Conservation (phyloP, 2,113 vertebrate species). For the Mungos mungo region DNA sequence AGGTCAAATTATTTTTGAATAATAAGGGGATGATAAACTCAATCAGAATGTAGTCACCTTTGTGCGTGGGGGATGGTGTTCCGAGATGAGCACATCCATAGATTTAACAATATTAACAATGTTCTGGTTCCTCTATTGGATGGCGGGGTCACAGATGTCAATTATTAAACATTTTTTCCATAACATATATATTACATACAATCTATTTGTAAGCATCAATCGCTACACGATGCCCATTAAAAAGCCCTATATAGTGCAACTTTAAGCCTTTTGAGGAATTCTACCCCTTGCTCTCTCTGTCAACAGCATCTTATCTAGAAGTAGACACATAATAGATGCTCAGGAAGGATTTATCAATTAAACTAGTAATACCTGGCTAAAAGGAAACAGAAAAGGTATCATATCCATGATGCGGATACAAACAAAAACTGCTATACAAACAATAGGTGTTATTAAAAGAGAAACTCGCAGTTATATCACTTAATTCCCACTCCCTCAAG, state of each 20-base stretch:
- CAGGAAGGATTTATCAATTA: conserved; percentile 12
- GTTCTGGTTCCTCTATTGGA: neutral
- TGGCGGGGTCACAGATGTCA: neutral
- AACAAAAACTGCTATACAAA: neutral
- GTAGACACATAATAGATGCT: neutral
- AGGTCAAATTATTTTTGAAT: conserved; percentile 29
- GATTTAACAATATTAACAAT: neutral
- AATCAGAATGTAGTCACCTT: neutral
- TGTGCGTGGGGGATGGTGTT: neutral
- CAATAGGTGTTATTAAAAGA: neutral
- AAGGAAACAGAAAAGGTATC: neutral
- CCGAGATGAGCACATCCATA: neutral
- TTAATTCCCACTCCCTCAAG: neutral
- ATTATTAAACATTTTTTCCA: neutral
- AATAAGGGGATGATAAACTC: neutral
- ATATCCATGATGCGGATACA: neutral
- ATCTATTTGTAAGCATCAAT: neutral
- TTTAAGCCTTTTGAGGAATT: conserved; percentile 16
- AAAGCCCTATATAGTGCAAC: neutral
- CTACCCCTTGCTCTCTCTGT: neutral
- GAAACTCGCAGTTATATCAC: neutral
- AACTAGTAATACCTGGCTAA: neutral
- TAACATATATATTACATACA: neutral
- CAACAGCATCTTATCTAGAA: neutral
- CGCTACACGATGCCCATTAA: neutral